These are phyloP conservation scores for Ptychobarbus kaznakovi DNA, from an alignment of 2,797 vertebrate genomes.

Conservation along the genomic window DNA sequence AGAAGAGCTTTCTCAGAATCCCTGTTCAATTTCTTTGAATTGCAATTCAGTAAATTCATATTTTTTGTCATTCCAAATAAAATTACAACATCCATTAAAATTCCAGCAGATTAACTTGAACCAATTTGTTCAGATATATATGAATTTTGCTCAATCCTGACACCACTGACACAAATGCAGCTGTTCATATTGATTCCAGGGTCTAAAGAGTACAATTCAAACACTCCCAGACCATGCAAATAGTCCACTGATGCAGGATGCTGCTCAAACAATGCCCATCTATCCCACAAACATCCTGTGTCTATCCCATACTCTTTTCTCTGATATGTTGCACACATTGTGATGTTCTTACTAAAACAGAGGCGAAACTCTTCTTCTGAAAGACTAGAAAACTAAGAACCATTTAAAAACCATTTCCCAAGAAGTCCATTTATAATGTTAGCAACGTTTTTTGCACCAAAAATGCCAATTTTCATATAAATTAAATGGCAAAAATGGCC, in stretches of 20 bases:
- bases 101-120: neutral
- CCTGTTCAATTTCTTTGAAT: neutral
- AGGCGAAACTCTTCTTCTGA: no score
- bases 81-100: neutral
- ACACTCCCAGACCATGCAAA: neutral
- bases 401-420: no score
- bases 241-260: neutral
- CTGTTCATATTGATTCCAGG: neutral
- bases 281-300: neutral
- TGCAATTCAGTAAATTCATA: neutral
- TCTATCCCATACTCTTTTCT: neutral
- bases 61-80: neutral
- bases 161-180: neutral
- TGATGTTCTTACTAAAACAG: no score
- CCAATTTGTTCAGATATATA: neutral
- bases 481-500: no score
- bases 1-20: neutral
- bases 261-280: neutral
- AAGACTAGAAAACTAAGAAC: no score
- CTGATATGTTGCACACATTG: neutral
- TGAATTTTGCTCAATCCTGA: neutral
- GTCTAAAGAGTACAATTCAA: neutral
- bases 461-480: no score
- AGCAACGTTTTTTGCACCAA: no score
- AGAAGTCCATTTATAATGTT: no score